phyloP scores from a whole-genome alignment of 2,888 invertebrate species.

The Drosophila meridiana region DNA sequence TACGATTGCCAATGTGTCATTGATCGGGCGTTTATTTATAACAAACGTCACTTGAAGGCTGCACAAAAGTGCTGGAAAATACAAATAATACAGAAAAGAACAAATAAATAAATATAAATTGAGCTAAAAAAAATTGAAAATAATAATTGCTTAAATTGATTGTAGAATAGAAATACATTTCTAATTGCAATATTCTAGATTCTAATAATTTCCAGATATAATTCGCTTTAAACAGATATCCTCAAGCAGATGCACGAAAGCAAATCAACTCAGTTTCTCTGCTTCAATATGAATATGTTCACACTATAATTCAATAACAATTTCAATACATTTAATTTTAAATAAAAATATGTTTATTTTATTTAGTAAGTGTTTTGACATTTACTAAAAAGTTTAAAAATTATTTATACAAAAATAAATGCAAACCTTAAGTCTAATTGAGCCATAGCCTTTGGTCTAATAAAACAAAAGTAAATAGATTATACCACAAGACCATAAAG shows the following conservation, averaged over 20 bases:
- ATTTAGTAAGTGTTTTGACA: background rate
- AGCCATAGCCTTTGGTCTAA: constrained; percentile 8
- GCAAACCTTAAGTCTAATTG: background rate
- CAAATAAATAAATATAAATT: background rate
- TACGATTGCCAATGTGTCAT: constrained; percentile 38
- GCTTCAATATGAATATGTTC: background rate
- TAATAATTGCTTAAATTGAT: background rate
- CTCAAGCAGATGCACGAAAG: no score
- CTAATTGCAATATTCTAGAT: no score
- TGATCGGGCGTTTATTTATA: constrained; percentile 45
- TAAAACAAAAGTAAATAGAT: constrained; percentile 18
- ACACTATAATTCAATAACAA: background rate
- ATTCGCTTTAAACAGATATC: no score
- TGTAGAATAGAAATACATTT: background rate
- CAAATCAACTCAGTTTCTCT: no score
- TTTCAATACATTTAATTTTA: background rate
- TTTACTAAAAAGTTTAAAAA: background rate
- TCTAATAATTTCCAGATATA: no score
- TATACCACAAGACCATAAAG: constrained; percentile 16
- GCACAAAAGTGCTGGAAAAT: constrained; percentile 6
- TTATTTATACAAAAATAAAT: background rate
- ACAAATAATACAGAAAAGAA: background rate
- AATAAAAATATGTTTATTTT: no score
- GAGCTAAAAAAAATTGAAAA: background rate
- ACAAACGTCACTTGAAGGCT: constrained; percentile 29